Evolutionary conservation across 1,140 invertebrate species (phyloP), one percentile per base, ranked within the genome.

Genomic region (Phymorhynchus buccinoides): DNA sequence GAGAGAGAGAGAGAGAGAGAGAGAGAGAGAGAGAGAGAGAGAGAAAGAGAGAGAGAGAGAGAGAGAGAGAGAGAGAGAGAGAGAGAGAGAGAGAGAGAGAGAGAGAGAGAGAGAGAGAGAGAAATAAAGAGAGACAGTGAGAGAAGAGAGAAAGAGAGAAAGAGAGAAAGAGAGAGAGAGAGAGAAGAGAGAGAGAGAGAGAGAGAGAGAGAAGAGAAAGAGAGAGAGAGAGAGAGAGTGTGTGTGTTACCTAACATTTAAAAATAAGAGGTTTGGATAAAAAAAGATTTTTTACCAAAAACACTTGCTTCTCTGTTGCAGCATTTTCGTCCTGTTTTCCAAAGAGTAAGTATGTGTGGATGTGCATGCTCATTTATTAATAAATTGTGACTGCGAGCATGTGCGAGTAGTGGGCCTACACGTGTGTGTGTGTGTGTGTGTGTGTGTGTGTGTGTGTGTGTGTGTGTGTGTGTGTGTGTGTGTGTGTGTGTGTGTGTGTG

Each of bases 261-360:
- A 39, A 75, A 75, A 22, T 27, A 75, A 2, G 37, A 16, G 35
- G 73, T 27, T 14, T 27, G 37, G 37, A 6, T 16, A 62, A 27
- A 3, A 39, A 7, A 16, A 39, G 73, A 39, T 75, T 37, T 7
- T 75, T 44, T 22, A 6, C 42, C 2, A 56, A 52, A 42, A 83
- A 66, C 39, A 44, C 81, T 30, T 62, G 71, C 30, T 83, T 83
- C 66, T 39, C 44, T 2, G 81, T 83, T 37, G 81, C 37, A 66
- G 16, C 81, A 83, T 30, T 37, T 83, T 6, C 81, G 62, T 9
- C 81, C 71, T 39, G 73, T 71, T 18, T 32, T 83, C 37, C 62
- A 35, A 14, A 0, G 68, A 14, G 22, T 37, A 18, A 16, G 30
- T 66, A 6, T 66, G 9, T 1, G 30, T 37, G 30, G 0, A 18